Evolutionary conservation across 1,140 invertebrate genomes (phyloP), one percentile per base, ranked within the genome.

Genomic region (Diprion similis): DNA sequence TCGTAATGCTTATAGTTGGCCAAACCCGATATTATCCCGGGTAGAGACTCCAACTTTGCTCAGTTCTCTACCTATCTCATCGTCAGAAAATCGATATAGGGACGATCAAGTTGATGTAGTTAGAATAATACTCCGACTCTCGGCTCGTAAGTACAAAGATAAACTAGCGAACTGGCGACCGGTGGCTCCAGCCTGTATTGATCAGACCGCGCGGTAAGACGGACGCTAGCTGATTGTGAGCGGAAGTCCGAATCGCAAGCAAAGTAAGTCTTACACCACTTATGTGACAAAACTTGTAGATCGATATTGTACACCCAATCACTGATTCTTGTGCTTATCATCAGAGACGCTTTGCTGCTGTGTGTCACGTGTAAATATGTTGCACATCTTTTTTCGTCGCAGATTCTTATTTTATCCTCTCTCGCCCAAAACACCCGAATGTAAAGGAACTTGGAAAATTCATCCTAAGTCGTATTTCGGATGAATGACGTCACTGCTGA

Each of bases 121-220:
- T 17, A 9, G 11, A 15, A 17, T 59, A 59, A 17, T 59, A 59
- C 51, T 59, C n/a, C n/a, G n/a, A 17, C 51, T 17, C 51, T 8
- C 51, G 51, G 11, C 51, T 59, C 51, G 11, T 17, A 59, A 37
- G 24, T 37, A 37, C 24, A 37, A 37, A 37, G 24, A 6, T 17
- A 59, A 17, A 15, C 51, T 17, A 15, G 9, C 11, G 9, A 9
- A 59, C 51, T 59, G 51, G 11, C n/a, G 51, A 17, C 51, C n/a
- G 9, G 51, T 59, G 11, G 51, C 51, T 59, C n/a, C n/a, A 13
- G 6, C 11, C 51, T 59, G 51, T 59, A 59, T 59, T 59, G 51
- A 59, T 59, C 51, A 59, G 82, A 82, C 82, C 81, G 81, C 76
- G 81, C 84, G 84, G 83, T 84, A 85, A 85, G 82, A 79, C 79